Base-by-base conservation (phyloP, 2,888 invertebrate species). In the Lithophane semibrunnea region DNA sequence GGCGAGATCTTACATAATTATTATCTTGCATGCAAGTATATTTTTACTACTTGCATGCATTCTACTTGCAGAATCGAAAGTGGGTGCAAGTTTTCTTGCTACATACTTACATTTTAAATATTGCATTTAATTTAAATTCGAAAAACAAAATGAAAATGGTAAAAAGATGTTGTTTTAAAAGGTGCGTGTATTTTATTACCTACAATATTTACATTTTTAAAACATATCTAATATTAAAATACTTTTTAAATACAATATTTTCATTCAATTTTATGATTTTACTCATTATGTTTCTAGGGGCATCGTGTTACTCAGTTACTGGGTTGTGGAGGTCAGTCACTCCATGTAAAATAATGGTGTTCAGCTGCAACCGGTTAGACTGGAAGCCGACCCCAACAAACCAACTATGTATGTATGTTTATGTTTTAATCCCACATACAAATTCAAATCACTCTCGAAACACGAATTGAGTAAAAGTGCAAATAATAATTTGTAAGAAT, bases 121-220 rank as follows among this genome's bases (percentile, higher is more conserved):
- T 74, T 24, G 16, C 3, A 13, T 44, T 49, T 54, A 12, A 63
- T 4, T 78, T 13, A 58, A 76, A 42, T 37, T 60, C 2, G 2
- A 24, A 9, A 21, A 0, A 47, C 8, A 10, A 69, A 54, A 42
- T 24, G 7, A 49, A 29, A 12, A 61, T 49, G 16, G 0, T 29
- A 61, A 7, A 21, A 42, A 5, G 4, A 44, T 56, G 18, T 18
- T 21, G 29, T 18, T 60, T 24, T 47, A 47, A 61, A 61, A 21
- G 2, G 9, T 24, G n/a, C 0, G 9, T 49, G 42, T 52, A 52
- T 49, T 37, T 61, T 47, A 79, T 18, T 37, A 10, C 56, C 7
- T 9, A 8, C 9, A 56, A 54, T 77, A 77, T 77, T 80, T 77
- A 80, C 72, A 80, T 18, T 37, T 54, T 13, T 4, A 52, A 61